Conservation (phyloP, 2,113 vertebrate species). For the Zosterops pallidus region DNA sequence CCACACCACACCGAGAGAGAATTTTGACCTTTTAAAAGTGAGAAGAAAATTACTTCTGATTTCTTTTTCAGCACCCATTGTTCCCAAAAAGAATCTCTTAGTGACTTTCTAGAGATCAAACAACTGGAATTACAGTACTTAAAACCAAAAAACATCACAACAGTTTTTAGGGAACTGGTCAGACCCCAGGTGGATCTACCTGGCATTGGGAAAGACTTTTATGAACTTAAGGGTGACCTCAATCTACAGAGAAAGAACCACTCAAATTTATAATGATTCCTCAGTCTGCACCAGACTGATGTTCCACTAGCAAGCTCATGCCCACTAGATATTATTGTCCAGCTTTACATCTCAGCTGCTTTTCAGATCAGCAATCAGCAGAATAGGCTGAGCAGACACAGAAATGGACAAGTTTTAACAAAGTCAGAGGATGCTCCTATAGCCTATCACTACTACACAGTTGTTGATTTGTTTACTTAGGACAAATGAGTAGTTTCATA, state of each 20-base stretch:
- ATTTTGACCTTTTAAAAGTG: not conserved
- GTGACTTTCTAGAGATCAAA: not conserved
- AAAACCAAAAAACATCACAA: not conserved
- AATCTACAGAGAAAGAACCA: not conserved
- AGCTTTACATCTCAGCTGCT: not conserved
- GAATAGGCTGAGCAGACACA: not conserved
- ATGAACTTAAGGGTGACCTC: not conserved
- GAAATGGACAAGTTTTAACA: not conserved
- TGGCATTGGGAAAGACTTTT: not conserved
- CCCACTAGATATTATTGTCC: not conserved
- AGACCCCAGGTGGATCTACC: not conserved
- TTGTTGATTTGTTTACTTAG: not conserved
- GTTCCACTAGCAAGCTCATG: not conserved
- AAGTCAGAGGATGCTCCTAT: not conserved
- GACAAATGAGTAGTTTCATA: not conserved
- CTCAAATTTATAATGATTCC: not conserved
- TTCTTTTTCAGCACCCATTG: not conserved
- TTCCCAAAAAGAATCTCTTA: not conserved
- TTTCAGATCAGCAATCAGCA: not conserved
- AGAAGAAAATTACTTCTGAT: not conserved
- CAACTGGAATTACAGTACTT: not conserved
- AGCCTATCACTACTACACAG: not conserved
- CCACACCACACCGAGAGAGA: not conserved
- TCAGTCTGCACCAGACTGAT: not conserved
- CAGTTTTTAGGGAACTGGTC: not conserved